A percentile compares a stretch with the other conserved stretches of the same genome.
Evolutionary conservation across 2,797 vertebrate genomes (phyloP).

Genomic region (Notamacropus eugenii): DNA sequence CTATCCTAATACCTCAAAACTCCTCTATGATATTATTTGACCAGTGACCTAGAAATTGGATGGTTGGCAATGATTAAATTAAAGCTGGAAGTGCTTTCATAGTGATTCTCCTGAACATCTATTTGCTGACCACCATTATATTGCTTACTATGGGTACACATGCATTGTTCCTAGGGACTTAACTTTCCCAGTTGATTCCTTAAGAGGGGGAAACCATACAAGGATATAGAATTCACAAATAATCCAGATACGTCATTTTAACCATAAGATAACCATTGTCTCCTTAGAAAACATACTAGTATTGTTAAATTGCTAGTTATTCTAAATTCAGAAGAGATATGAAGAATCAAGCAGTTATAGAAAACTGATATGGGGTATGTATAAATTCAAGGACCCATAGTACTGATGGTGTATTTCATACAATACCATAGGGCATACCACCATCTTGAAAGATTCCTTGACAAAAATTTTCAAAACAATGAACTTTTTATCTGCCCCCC

Average conservation of each 20-base stretch:
- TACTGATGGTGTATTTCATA: not conserved
- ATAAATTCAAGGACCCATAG: not conserved
- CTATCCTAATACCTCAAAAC: not conserved
- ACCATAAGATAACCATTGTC: not conserved
- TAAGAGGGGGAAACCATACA: not conserved
- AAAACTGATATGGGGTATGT: not conserved
- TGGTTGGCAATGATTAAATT: not conserved
- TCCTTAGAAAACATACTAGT: not conserved
- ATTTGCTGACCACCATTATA: not conserved
- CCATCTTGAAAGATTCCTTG: not conserved
- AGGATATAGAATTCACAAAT: not conserved
- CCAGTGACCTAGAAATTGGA: not conserved
- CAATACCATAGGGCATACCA: not conserved
- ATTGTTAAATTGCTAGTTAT: not conserved
- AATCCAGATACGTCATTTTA: not conserved
- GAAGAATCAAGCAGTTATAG: not conserved
- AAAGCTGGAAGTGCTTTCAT: not conserved
- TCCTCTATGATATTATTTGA: not conserved
- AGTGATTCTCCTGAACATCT: not conserved
- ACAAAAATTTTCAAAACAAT: not conserved
- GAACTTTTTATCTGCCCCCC: not conserved
- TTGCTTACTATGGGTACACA: not conserved
- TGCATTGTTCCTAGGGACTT: not conserved
- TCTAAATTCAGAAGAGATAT: not conserved
- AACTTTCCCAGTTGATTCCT: not conserved